Conservation (phyloP, 2,888 invertebrate species). For the Catotricha subobsoleta region DNA sequence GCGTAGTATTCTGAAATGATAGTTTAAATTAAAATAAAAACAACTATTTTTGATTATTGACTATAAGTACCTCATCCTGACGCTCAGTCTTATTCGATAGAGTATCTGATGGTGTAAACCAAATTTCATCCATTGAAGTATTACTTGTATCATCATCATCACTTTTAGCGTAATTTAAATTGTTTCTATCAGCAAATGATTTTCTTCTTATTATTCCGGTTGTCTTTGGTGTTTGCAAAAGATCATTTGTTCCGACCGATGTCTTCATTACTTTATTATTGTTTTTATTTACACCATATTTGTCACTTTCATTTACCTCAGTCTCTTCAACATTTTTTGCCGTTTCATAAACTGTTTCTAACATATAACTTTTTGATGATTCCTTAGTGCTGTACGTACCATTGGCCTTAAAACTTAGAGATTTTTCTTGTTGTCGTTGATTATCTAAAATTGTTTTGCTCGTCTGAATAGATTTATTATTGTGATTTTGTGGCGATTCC, state of each 20-base stretch:
- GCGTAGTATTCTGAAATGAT: no score
- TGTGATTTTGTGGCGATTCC: no score
- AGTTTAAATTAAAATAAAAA: no score
- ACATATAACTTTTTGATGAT: not conserved
- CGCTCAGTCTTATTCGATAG: no score
- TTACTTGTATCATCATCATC: not conserved
- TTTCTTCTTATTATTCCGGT: not conserved
- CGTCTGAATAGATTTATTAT: not conserved
- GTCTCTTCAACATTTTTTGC: not conserved
- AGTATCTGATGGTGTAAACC: conserved; percentile 1
- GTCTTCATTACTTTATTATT: not conserved
- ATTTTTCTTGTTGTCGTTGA: not conserved
- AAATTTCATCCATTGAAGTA: not conserved
- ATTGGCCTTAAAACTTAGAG: not conserved
- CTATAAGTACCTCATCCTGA: no score
- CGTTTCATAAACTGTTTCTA: conserved; percentile 1
- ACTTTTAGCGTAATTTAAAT: no score
- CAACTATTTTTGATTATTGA: no score
- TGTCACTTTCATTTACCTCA: not conserved
- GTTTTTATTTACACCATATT: not conserved
- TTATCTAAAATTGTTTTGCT: not conserved
- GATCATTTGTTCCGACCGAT: not conserved
- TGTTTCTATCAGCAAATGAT: no score
- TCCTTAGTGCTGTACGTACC: no score
- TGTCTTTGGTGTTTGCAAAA: not conserved